phyloP scores from a whole-genome alignment of 2,888 invertebrate species.

The Cheilosia variabilis region DNA sequence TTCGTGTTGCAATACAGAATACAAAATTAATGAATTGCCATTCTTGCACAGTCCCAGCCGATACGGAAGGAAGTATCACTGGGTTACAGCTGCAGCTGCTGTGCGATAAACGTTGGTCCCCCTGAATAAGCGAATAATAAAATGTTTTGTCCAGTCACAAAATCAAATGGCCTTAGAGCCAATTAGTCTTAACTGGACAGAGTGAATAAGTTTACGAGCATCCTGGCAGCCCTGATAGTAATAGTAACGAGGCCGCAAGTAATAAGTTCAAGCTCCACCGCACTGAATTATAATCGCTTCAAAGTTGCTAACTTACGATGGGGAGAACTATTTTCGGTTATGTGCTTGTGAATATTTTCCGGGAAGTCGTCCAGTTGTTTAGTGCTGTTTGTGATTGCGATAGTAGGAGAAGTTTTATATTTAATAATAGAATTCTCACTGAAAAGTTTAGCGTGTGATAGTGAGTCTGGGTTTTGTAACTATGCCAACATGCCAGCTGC shows the following conservation, averaged over 20 bases:
- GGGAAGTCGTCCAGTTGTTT: not conserved
- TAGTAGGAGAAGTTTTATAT: too few relatives aligned
- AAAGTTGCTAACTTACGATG: slow-evolving; percentile 6
- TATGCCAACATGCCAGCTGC: too few relatives aligned
- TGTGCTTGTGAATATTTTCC: not conserved
- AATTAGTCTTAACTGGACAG: slow-evolving; percentile 28
- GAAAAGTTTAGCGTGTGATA: too few relatives aligned
- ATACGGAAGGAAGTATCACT: not conserved
- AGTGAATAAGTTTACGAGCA: not conserved
- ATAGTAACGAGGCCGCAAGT: not conserved
- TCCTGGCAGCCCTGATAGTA: not conserved
- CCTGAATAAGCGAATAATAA: not conserved
- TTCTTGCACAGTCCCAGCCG: not conserved
- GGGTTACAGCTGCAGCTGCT: not conserved
- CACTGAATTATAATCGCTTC: not conserved
- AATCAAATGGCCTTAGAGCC: slow-evolving; percentile 25
- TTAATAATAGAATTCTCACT: too few relatives aligned
- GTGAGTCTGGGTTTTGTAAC: too few relatives aligned
- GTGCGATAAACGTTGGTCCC: not conserved
- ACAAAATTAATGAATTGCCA: slow-evolving; percentile 43
- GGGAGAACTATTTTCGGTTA: not conserved
- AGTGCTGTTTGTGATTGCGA: not conserved
- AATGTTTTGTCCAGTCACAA: not conserved
- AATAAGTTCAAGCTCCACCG: not conserved
- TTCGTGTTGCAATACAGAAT: slow-evolving; percentile 25